A percentile compares a stretch with the other conserved stretches of the same genome.
Evolutionary conservation across 1,140 invertebrate species (phyloP).

Genomic region (Drosophila varians): DNA sequence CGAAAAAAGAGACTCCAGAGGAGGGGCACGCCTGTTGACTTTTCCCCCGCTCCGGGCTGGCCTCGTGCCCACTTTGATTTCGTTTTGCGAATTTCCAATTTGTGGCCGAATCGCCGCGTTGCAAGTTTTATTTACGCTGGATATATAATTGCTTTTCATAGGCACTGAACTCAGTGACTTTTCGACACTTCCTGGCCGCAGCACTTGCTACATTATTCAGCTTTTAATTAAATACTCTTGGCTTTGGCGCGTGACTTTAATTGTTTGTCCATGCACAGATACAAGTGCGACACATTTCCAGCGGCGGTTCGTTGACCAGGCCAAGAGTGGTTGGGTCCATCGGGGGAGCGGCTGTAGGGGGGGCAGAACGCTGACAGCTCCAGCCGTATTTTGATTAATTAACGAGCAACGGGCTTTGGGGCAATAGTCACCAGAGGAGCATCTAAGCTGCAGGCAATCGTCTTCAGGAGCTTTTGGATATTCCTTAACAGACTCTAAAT

Average conservation of each 20-base stretch:
- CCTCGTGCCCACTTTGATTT: conserved; percentile 57
- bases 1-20: neutral
- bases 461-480: no score
- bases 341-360: no score
- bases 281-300: conserved; percentile 36
- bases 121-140: conserved; percentile 52
- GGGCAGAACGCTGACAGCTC: conserved; percentile 31
- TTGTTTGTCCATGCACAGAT: conserved; percentile 43
- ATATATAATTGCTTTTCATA: conserved; percentile 59
- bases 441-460: conserved; percentile 12
- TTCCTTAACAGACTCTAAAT: no score
- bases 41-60: conserved; percentile 43
- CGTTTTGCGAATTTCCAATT: conserved; percentile 57
- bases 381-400: conserved; percentile 75
- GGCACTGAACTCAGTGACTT: conserved; percentile 6
- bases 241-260: conserved; percentile 42
- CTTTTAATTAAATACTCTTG: conserved; percentile 68
- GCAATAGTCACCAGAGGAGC: conserved; percentile 24
- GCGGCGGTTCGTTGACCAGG: conserved; percentile 65
- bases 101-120: conserved; percentile 17
- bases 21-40: conserved; percentile 44
- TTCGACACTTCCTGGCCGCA: conserved; percentile 56
- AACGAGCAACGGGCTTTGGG: conserved; percentile 56
- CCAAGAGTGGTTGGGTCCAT: neutral
- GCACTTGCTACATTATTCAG: conserved; percentile 57